phyloP scores from a whole-genome alignment of 2,797 vertebrate genomes.

The Thamnophis elegans region DNA sequence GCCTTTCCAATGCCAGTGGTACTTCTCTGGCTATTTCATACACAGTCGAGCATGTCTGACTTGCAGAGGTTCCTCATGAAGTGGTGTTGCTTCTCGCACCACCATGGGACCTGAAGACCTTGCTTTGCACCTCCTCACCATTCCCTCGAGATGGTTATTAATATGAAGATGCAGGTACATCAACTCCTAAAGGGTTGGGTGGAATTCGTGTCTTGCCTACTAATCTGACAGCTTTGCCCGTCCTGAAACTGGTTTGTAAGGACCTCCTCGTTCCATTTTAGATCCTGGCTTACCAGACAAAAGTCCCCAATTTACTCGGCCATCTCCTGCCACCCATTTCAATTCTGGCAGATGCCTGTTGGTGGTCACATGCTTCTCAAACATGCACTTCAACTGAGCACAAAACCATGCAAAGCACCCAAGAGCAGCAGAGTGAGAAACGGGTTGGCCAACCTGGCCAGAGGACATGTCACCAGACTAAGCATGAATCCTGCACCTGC shows the following conservation, averaged over 20 bases:
- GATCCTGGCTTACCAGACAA: too few relatives aligned
- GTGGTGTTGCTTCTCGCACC: not conserved
- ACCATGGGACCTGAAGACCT: not conserved
- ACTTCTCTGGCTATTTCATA: not conserved
- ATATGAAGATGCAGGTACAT: not conserved
- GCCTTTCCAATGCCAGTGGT: not conserved
- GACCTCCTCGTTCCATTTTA: too few relatives aligned
- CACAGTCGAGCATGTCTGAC: not conserved
- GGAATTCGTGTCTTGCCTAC: too few relatives aligned
- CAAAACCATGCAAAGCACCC: not conserved
- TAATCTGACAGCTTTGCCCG: too few relatives aligned
- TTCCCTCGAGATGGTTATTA: not conserved
- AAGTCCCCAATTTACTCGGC: too few relatives aligned
- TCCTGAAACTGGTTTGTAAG: too few relatives aligned
- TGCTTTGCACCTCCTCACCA: not conserved
- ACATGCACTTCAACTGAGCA: not conserved
- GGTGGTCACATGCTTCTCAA: not conserved
- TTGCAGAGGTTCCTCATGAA: not conserved
- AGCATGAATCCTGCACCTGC: not conserved
- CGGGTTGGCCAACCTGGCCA: not conserved
- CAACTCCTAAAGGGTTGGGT: too few relatives aligned
- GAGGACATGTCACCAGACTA: not conserved
- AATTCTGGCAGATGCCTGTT: not conserved
- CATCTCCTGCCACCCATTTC: not conserved
- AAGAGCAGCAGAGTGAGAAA: not conserved